phyloP scores from a whole-genome alignment of 2,797 vertebrate genomes.

The Poecilia picta region DNA sequence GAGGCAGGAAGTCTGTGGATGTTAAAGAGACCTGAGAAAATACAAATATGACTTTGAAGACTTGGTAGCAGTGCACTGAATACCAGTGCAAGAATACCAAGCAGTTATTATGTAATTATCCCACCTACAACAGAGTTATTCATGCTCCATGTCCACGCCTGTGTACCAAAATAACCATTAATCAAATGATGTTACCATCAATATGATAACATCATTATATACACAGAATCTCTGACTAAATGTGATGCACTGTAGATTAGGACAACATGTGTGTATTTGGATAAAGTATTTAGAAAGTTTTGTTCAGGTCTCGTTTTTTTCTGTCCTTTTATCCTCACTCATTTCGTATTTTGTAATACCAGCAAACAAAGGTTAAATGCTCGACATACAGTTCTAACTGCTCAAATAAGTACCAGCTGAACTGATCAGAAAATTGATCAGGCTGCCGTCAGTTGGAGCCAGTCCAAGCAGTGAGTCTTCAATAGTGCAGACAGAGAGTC shows the following conservation, averaged over 20 bases:
- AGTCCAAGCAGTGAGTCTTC: not conserved
- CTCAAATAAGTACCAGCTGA: not conserved
- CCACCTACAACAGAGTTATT: not conserved
- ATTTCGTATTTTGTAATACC: not conserved
- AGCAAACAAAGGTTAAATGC: not conserved
- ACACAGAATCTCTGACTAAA: not conserved
- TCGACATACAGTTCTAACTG: not conserved
- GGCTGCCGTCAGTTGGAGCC: not conserved
- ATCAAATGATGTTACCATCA: too few relatives aligned
- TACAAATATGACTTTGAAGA: not conserved
- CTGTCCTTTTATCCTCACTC: not conserved
- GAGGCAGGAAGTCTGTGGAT: not conserved
- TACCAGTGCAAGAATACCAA: not conserved
- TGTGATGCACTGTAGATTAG: not conserved
- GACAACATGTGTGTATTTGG: not conserved
- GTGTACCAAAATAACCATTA: too few relatives aligned
- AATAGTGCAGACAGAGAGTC: not conserved
- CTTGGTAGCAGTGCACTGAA: not conserved
- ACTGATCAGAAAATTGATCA: not conserved
- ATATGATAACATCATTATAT: not conserved
- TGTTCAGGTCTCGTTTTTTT: not conserved
- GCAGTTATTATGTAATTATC: not conserved
- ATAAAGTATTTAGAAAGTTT: not conserved
- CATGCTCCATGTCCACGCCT: too few relatives aligned
- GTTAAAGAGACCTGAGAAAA: not conserved